These are phyloP conservation scores for Zosterops borbonicus DNA, from an alignment of 2,113 vertebrate species.

Conservation along the genomic window DNA sequence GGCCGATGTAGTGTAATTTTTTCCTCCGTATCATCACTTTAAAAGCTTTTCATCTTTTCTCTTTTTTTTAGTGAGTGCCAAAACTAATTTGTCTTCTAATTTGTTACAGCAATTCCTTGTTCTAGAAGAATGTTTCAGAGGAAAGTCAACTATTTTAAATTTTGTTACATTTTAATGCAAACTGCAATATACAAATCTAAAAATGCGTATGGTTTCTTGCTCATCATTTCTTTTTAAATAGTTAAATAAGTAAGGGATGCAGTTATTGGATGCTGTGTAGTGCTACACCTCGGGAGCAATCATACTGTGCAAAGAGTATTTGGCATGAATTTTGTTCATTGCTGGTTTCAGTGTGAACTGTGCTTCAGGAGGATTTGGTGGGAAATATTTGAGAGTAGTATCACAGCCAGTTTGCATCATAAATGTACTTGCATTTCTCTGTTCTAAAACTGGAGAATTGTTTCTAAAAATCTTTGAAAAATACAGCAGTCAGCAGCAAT, in stretches of 20 bases:
- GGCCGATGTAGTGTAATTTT: neutral
- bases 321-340: slow-evolving; percentile 52
- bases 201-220: neutral
- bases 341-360: neutral
- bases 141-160: slow-evolving; percentile 12
- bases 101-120: slow-evolving; percentile 23
- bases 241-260: neutral
- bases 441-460: neutral
- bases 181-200: neutral
- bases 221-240: neutral
- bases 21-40: slow-evolving; percentile 23
- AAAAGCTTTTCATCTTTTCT: slow-evolving; percentile 47
- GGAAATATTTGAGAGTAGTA: neutral
- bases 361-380: neutral
- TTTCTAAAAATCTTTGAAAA: neutral
- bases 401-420: neutral
- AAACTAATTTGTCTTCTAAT: slow-evolving; percentile 54
- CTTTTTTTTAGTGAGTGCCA: slow-evolving; percentile 31
- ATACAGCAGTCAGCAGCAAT: neutral
- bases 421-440: neutral
- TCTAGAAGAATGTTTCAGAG: slow-evolving; percentile 9
- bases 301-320: neutral
- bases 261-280: neutral
- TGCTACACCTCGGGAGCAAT: neutral
- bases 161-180: slow-evolving; percentile 4